Base-by-base conservation (phyloP, 2,888 invertebrate genomes). In the Plagodis pulveraria region DNA sequence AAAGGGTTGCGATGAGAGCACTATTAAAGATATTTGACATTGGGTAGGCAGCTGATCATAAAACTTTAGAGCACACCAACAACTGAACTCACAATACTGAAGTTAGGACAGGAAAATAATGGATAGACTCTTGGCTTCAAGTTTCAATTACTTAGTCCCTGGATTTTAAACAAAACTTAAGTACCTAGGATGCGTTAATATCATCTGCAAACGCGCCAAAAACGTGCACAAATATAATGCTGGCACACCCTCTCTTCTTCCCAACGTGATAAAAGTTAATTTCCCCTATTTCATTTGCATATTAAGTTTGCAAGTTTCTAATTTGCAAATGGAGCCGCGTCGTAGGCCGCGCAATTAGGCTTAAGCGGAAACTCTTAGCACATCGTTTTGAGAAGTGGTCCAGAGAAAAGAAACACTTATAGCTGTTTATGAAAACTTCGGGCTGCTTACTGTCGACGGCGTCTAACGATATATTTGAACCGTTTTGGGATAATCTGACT, bases 291-390 rank as follows among this genome's bases (percentile, higher is more conserved):
- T 41, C 49, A 51, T 69, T 67, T 63, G 58, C 56, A 62, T 72
- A 64, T 61, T 64, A 55, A 69, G 71, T 70, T 76, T 71, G 70
- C 71, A 69, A 79, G 76, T 78, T 77, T 87, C 81, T 89, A 87
- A 91, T 91, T 91, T 89, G 87, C 89, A 91, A 91, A 91, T 91
- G 91, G 90, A 86, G 80, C 77, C 84, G 84, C 86, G 88, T 86
- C 86, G 86, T 84, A 81, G 86, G 88, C 85, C 75, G 75, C 78
- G 83, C 86, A 84, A 88, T 89, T 90, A 86, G 84, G 88, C 89
- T 89, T 88, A 89, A 87, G 83, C 83, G 83, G 77, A 11, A 82
- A 81, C 83, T 82, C 83, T 87, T 82, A 82, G 83, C 78, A 74
- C 76, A 64, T 73, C 80, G 80, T 80, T 81, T 74, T 69, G 66